Base-by-base conservation (phyloP, 2,113 vertebrate genomes). In the Triplophysa tibetana region DNA sequence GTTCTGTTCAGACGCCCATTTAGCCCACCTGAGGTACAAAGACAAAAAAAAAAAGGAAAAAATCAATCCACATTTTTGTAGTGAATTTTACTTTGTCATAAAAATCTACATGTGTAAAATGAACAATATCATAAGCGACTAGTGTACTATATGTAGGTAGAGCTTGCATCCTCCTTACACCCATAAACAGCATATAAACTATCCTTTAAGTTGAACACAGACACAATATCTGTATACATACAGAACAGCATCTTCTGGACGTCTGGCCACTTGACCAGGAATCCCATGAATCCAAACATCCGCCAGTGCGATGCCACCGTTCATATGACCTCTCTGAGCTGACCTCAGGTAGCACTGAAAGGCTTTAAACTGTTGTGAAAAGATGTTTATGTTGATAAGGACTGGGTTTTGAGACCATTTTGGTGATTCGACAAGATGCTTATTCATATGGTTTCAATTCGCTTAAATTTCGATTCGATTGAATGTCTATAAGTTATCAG, bases 1-100 rank as follows among this genome's bases (percentile, higher is more conserved):
- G 8, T 93, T 94, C 82, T 93, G 91, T 80, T 95, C 93, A 14
- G 89, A 89, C 1, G 88, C 90, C 94, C 93, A 94, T 81, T 94
- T 94, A 1, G 78, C 87, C 92, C 91, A 94, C 77, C 94, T 95
- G 82, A 41, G 85, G 66, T 54, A 6, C 76, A 77, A 77, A 64
- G 4, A 48, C 54, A 86, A 14, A 70, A 64, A 52, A 8, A 62
- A 10, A 13, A n/a, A 0, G 1, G 1, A 7, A n/a, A 9, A n/a
- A 21, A 58, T 19, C 50, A 2, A 45, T 45, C 2, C 8, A 45
- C 43, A 45, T 45, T 12, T 11, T 12, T 12, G 43, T 45, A 45
- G 11, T 45, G 0, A 45, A 45, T 45, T 11, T 11, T 38, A 38
- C 33, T 38, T 38, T 1, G 29, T 29, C 29, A 29, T 29, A 29